Evolutionary conservation across 2,797 vertebrate genomes (phyloP).

Genomic region (Gobio occitaniae): DNA sequence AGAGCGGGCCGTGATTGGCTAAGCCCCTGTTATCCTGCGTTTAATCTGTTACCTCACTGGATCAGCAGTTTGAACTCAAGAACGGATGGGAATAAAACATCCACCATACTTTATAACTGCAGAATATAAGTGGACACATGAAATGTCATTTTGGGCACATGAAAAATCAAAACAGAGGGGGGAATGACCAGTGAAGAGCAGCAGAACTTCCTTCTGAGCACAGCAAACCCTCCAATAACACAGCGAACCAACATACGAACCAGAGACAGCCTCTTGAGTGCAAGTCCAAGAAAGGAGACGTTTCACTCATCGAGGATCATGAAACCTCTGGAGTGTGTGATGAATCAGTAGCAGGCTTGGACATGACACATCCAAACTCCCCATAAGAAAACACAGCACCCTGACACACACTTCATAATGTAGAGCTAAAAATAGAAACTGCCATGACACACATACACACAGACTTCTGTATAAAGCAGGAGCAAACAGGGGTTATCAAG

Average conservation of each 20-base stretch:
- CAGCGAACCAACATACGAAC: background rate
- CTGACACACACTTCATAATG: conserved; percentile 25
- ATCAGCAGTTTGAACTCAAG: conserved; percentile 36
- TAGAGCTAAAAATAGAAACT: conserved; percentile 33
- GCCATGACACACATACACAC: background rate
- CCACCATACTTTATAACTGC: background rate
- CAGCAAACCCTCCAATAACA: too few species aligned
- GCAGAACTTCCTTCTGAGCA: background rate
- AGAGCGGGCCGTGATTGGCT: conserved; percentile 21
- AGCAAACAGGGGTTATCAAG: background rate
- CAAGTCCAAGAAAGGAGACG: background rate
- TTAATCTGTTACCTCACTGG: conserved; percentile 43
- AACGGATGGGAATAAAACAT: background rate
- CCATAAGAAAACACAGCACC: conserved; percentile 28
- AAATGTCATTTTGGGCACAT: background rate
- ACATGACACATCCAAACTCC: conserved; percentile 20
- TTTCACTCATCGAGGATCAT: background rate
- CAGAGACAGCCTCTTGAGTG: background rate
- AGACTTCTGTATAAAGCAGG: background rate
- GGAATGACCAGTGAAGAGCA: background rate
- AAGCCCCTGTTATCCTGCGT: conserved; percentile 44
- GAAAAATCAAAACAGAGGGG: background rate
- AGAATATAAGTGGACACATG: background rate
- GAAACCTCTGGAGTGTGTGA: conserved; percentile 6
- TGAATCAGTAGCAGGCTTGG: background rate